phyloP scores from a whole-genome alignment of 2,113 vertebrate genomes.

The Cinclus mexicanus region DNA sequence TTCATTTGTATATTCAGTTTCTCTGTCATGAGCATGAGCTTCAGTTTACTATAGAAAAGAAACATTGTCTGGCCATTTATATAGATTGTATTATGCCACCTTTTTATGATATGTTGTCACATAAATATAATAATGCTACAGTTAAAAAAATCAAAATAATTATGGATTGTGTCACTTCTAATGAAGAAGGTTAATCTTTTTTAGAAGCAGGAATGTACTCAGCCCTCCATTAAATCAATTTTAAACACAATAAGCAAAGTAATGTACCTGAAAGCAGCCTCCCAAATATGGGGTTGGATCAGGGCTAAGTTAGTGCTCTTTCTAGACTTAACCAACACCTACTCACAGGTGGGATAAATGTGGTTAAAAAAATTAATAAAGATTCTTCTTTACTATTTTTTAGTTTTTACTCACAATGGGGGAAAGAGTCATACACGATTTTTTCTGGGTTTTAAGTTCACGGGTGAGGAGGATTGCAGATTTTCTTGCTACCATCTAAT shows the following conservation, averaged over 20 bases:
- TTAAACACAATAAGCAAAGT: neutral
- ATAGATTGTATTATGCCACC: neutral
- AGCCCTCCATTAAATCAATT: neutral
- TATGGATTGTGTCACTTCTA: neutral
- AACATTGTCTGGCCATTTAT: neutral
- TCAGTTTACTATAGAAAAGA: neutral
- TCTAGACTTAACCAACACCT: neutral
- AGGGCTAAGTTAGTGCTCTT: neutral
- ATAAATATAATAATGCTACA: neutral
- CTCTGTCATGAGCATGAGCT: neutral
- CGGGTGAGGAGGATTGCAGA: neutral
- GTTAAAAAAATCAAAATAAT: neutral
- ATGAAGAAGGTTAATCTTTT: neutral
- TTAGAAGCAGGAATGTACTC: neutral
- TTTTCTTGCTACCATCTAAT: neutral
- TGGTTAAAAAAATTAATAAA: neutral
- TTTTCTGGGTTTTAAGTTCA: neutral
- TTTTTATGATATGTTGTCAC: neutral
- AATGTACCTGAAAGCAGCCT: neutral
- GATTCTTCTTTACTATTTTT: neutral
- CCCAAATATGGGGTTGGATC: neutral
- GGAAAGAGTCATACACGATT: neutral
- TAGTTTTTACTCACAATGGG: neutral
- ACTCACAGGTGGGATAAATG: neutral
- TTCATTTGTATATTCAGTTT: neutral